Percentiles rank a stretch among this genome's conserved stretches.
Evolutionary conservation across 2,797 vertebrate genomes (phyloP).

Genomic region (Peromyscus attwateri): DNA sequence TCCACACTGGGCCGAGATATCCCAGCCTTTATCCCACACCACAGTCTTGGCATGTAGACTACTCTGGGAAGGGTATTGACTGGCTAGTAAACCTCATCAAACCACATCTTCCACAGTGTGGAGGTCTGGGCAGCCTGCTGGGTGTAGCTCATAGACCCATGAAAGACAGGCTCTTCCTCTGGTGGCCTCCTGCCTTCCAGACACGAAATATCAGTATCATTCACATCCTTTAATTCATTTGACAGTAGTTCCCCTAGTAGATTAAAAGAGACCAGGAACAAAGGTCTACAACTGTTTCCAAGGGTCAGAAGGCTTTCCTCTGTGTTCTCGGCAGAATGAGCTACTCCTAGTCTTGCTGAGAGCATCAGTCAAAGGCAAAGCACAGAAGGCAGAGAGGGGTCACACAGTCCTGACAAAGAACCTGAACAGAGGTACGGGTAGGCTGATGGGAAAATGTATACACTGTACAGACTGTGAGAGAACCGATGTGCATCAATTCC

Average conservation of each 20-base stretch:
- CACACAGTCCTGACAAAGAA: background rate
- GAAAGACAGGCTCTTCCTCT: background rate
- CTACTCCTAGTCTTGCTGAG: background rate
- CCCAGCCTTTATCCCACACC: background rate
- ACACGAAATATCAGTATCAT: background rate
- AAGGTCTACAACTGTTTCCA: background rate
- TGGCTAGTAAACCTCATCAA: background rate
- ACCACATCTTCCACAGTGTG: background rate
- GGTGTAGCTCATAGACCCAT: accelerated
- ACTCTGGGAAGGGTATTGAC: background rate
- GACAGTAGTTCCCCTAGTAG: background rate
- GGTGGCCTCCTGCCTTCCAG: background rate
- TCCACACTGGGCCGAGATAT: background rate
- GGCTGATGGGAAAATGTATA: background rate
- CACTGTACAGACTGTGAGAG: background rate
- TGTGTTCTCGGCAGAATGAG: background rate
- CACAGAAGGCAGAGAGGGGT: background rate
- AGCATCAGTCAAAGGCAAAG: background rate
- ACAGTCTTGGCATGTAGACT: background rate
- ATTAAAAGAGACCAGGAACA: background rate
- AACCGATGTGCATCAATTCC: background rate
- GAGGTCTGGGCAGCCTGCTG: background rate
- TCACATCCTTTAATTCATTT: slow-evolving; percentile 12
- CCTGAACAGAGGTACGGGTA: background rate
- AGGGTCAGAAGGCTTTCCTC: background rate